phyloP scores from a whole-genome alignment of 2,888 invertebrate species.

The Sturmia bella region DNA sequence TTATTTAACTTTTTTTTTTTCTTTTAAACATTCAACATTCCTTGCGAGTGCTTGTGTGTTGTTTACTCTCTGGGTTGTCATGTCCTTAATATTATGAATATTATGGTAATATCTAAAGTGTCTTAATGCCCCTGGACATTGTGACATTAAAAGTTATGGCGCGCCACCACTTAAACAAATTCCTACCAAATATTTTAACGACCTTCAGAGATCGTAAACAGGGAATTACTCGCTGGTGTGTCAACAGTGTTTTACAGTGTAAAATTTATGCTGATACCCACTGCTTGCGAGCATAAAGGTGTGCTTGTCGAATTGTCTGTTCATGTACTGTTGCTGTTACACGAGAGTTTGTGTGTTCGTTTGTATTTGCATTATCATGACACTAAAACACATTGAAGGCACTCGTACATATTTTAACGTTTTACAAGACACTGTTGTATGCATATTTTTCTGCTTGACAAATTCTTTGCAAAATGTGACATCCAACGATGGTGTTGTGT shows the following conservation, averaged over 20 bases:
- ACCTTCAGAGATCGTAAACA: conserved; percentile 35
- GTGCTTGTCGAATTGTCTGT: background rate
- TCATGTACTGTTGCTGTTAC: background rate
- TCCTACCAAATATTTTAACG: conserved; percentile 28
- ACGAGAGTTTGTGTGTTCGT: background rate
- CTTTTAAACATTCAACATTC: no score
- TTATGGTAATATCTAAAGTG: conserved; percentile 2
- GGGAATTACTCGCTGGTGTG: conserved; percentile 36
- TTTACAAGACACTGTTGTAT: conserved; percentile 51
- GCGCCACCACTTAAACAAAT: background rate
- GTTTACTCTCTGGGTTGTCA: background rate
- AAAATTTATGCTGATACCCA: background rate
- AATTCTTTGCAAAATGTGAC: conserved; percentile 53
- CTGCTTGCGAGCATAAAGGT: background rate
- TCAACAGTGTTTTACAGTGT: conserved; percentile 14
- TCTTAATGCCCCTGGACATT: background rate
- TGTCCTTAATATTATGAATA: background rate
- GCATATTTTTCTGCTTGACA: conserved; percentile 63
- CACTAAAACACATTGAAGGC: conserved; percentile 36
- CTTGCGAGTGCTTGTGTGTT: no score
- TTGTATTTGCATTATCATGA: conserved; percentile 52
- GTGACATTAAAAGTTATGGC: conserved; percentile 9
- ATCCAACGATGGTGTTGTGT: conserved; percentile 17
- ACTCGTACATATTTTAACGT: conserved; percentile 48
- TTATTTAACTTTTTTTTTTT: background rate